Conservation (phyloP, 2,113 vertebrate species). For the Megaceryle maxima region DNA sequence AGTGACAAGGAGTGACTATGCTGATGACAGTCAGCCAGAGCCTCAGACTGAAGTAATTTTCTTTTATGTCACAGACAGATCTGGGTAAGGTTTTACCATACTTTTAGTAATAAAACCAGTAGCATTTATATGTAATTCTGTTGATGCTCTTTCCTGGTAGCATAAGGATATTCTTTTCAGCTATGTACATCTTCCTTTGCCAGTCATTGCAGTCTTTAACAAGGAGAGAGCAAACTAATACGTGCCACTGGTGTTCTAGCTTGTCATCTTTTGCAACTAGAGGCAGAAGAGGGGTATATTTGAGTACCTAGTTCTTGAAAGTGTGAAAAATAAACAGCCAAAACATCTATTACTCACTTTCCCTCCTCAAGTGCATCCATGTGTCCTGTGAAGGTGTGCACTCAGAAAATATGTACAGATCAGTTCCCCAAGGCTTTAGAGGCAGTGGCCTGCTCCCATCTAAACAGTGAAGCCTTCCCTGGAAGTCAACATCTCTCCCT, state of each 20-base stretch:
- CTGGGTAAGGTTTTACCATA: not conserved
- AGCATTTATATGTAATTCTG: not conserved
- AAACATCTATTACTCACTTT: not conserved
- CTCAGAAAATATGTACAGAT: not conserved
- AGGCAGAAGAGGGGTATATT: not conserved
- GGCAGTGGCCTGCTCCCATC: not conserved
- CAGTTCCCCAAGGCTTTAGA: not conserved
- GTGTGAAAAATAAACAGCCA: not conserved
- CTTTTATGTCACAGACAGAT: not conserved
- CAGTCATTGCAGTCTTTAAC: not conserved
- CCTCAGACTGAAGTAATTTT: not conserved
- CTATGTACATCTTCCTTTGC: not conserved
- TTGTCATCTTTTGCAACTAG: not conserved
- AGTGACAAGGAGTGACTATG: not conserved
- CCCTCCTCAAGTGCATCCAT: not conserved
- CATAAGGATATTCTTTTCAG: not conserved
- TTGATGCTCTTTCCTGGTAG: not conserved
- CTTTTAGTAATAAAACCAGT: not conserved
- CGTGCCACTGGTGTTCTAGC: not conserved
- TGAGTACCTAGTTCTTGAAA: not conserved
- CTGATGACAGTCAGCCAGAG: not conserved
- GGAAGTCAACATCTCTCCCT: not conserved
- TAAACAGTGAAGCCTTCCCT: not conserved
- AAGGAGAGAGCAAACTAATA: not conserved
- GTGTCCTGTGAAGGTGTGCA: not conserved